Conservation (phyloP, 2,888 invertebrate species). For the Dugesia japonica region DNA sequence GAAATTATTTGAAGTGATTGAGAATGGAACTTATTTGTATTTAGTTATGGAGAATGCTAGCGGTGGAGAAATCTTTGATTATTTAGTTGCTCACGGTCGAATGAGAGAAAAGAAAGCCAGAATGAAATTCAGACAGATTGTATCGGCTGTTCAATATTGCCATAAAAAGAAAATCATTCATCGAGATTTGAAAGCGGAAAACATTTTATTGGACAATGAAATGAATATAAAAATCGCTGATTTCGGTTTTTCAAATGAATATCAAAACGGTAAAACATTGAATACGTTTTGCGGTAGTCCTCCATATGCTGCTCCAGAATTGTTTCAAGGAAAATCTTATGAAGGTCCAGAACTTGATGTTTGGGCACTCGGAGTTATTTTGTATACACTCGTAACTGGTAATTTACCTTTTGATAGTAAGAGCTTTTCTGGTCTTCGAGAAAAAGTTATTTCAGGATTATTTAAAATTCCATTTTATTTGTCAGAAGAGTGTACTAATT, state of each 20-base stretch:
- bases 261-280: conserved; percentile 88
- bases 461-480: conserved; percentile 99
- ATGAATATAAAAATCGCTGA: conserved; percentile 99
- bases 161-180: conserved; percentile 99
- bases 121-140: conserved; percentile 62
- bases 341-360: conserved; percentile 34
- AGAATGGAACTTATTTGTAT: conserved; percentile 97
- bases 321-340: conserved; percentile 55
- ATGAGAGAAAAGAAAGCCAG: conserved; percentile 55
- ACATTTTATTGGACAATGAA: conserved; percentile 90
- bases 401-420: conserved; percentile 33
- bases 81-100: conserved; percentile 55
- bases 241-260: conserved; percentile 97
- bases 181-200: conserved; percentile 77
- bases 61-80: conserved; percentile 60
- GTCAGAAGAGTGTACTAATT: conserved; percentile 99
- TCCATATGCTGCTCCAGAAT: conserved; percentile 94
- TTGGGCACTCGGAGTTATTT: conserved; percentile 31
- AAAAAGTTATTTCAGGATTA: conserved; percentile 89
- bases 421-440: conserved; percentile 60
- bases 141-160: conserved; percentile 98
- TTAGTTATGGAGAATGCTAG: conserved; percentile 99
- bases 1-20: conserved; percentile 79
- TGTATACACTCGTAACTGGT: conserved; percentile 34
- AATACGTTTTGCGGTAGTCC: conserved; percentile 99